Conservation (phyloP, 2,888 invertebrate species). For the Polydrusus tereticollis region DNA sequence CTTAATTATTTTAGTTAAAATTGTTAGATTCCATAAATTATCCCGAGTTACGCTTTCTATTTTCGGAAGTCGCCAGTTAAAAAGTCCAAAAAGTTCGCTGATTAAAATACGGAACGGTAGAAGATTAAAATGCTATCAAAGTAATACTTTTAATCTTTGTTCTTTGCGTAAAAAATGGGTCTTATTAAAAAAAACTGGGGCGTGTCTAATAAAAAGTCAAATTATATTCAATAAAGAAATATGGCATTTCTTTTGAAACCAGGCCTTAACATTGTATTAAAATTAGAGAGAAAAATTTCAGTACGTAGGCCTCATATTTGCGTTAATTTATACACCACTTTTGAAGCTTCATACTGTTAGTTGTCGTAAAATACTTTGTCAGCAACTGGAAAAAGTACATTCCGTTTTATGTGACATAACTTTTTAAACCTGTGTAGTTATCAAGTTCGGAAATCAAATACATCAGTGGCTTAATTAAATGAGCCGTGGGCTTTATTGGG, state of each 20-base stretch:
- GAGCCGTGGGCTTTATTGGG: too few species aligned
- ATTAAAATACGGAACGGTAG: neutral
- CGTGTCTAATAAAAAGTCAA: neutral
- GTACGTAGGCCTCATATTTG: too few species aligned
- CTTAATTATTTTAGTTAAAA: constrained; percentile 4
- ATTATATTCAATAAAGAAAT: neutral
- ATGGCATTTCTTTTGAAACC: neutral
- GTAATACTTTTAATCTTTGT: neutral
- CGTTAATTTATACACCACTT: too few species aligned
- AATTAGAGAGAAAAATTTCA: too few species aligned
- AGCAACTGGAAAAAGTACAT: too few species aligned
- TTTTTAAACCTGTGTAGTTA: too few species aligned
- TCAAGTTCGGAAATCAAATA: too few species aligned
- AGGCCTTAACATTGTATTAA: too few species aligned
- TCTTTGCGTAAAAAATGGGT: neutral
- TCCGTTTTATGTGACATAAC: too few species aligned
- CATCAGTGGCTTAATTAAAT: too few species aligned
- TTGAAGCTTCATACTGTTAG: too few species aligned
- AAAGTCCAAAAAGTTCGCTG: neutral
- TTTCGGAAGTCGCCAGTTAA: constrained; percentile 1
- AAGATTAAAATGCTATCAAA: neutral
- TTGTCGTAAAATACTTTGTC: too few species aligned
- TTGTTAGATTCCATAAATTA: constrained; percentile 1
- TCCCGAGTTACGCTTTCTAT: neutral
- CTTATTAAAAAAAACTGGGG: neutral